phyloP scores from a whole-genome alignment of 2,113 vertebrate genomes.

The Callipepla californica region DNA sequence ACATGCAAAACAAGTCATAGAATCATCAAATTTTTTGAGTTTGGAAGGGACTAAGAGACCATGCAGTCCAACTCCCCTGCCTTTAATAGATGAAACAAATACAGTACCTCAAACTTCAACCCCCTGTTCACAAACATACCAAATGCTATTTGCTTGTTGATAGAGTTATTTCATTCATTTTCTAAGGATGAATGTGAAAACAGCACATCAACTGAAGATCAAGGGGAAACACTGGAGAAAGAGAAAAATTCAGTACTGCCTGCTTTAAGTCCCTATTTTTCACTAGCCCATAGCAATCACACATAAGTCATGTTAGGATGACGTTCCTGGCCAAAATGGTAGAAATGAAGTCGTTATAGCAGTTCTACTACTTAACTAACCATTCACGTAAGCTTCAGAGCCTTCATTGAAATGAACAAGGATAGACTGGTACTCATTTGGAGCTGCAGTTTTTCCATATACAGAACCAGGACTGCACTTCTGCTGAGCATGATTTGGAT shows the following conservation, averaged over 20 bases:
- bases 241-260: fast-evolving
- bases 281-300: background rate
- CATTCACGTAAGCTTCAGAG: background rate
- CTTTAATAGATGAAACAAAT: background rate
- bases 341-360: background rate
- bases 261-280: background rate
- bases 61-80: too few species aligned
- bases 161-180: background rate
- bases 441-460: background rate
- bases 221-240: background rate
- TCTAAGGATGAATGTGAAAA: background rate
- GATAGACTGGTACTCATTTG: background rate
- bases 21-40: too few species aligned
- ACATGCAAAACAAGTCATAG: background rate
- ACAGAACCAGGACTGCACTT: fast-evolving
- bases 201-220: background rate
- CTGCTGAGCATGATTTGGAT: fast-evolving
- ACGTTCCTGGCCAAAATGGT: background rate
- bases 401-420: background rate
- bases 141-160: background rate
- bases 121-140: background rate
- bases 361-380: background rate
- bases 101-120: background rate
- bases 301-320: background rate
- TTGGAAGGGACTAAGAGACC: too few species aligned